Base-by-base conservation (phyloP, 2,797 vertebrate species). In the Eulemur mongoz region DNA sequence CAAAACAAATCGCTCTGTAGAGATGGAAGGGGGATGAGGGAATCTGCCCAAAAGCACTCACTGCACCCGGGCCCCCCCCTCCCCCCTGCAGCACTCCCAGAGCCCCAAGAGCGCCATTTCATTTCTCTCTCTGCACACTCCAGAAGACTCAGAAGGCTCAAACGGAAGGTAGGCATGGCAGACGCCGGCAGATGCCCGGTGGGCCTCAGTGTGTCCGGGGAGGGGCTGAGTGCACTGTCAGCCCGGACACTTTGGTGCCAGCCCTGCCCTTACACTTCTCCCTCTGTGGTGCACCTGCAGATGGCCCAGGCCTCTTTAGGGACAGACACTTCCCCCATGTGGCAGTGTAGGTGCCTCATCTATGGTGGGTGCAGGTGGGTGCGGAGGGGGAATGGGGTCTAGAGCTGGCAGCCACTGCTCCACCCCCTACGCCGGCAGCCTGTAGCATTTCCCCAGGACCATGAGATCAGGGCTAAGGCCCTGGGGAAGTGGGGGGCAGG, bases 401-500 rank as follows among this genome's bases (percentile, higher is more conserved):
- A 78, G 75, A 82, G 40, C 61, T 17, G 27, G 20, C 7, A 65
- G 63, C 40, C 54, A 65, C 17, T 3, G 35, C 32, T 40, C 43
- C 2, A 3, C 17, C 10, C n/a, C 35, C 48, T 6, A 30, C 7
- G 14, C 22, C 5, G 0, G 32, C 52, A 17, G 73, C 50, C 43
- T 61, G 82, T 94, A 61, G 59, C 38, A 91, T 82, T 82, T 81
- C 79, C 78, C 91, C 59, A 75, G 69, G 69, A 89, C 32, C 67
- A 52, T 69, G 82, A 57, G 63, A 82, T 54, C 86, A 86, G 52
- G 45, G 30, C 72, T n/a, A 72, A 81, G 17, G 45, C n/a, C 54
- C 76, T 72, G 54, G 32, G 65, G 18, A 30, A 30, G 50, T n/a
- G 0, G 67, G 17, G 69, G 87, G 5, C 22, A 79, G 76, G 50